phyloP scores from a whole-genome alignment of 2,797 vertebrate species.

The Typhlichthys subterraneus region DNA sequence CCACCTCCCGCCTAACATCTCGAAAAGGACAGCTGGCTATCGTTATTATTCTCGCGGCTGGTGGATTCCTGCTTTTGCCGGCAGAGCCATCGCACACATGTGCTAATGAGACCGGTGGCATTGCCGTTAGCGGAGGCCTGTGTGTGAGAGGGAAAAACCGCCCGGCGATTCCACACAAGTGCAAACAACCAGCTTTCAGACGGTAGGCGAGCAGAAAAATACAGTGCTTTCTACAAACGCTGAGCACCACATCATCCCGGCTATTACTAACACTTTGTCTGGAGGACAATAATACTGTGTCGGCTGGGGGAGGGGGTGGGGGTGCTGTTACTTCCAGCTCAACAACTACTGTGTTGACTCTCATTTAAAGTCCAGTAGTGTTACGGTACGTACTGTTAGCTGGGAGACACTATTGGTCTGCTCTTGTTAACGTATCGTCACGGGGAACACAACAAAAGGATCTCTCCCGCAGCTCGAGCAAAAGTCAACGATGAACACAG shows the following conservation, averaged over 20 bases:
- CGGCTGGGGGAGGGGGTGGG: conserved; percentile 1
- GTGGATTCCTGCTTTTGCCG: conserved; percentile 35
- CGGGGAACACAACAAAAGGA: background rate
- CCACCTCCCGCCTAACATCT: conserved; percentile 31
- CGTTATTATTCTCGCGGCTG: conserved; percentile 54
- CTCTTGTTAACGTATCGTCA: conserved; percentile 5
- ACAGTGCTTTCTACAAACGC: conserved; percentile 38
- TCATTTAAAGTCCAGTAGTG: conserved; percentile 10
- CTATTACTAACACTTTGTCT: conserved; percentile 50
- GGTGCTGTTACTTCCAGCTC: conserved; percentile 14
- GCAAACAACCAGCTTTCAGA: conserved; percentile 43
- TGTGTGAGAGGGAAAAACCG: conserved; percentile 37
- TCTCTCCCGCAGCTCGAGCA: background rate
- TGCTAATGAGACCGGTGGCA: conserved; percentile 59
- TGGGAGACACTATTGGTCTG: background rate
- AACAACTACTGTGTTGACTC: conserved; percentile 26
- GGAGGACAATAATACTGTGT: conserved; percentile 45
- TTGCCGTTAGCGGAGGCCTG: conserved; percentile 11
- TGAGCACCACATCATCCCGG: conserved; percentile 40
- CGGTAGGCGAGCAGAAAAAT: conserved; percentile 18
- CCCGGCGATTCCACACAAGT: conserved; percentile 38
- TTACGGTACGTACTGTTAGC: background rate
- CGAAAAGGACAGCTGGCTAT: conserved; percentile 33
- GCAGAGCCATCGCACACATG: conserved; percentile 27
- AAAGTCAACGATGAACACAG: background rate